Base-by-base conservation (phyloP, 2,113 vertebrate genomes). In the Rhea pennata region DNA sequence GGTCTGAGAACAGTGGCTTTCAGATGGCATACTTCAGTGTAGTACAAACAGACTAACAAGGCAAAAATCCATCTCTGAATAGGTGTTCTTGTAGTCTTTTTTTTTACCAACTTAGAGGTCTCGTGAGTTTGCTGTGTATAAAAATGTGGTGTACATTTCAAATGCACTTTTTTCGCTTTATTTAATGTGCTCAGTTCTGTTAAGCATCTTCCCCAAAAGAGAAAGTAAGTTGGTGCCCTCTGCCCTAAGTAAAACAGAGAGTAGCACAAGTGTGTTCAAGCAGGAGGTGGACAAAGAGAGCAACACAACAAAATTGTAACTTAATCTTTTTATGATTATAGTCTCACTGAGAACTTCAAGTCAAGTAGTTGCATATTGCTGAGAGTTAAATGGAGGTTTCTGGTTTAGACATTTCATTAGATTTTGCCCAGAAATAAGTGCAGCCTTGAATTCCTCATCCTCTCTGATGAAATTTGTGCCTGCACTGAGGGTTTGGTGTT, bases 41-140 rank as follows among this genome's bases (percentile, higher is more conserved):
- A 20, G 16, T 40, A 10, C n/a, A 54, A 69, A 50, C 46, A 73
- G 64, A 33, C 15, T 67, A 67, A 40, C 15, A 33, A 56, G 39
- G 46, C 31, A 51, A 85, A 59, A n/a, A n/a, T 48, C 4, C 3
- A 3, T n/a, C 71, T 78, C 74, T 65, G n/a, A 42, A 3, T 10
- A 67, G 3, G 11, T 72, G 24, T 7, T 77, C 44, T 7, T 53
- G 20, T 44, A 48, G 15, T 72, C 72, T 5, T 26, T 54, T 58
- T 33, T n/a, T n/a, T n/a, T n/a, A 56, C 12, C 9, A 58, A 22
- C n/a, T 23, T 62, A 0, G 0, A 85, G 9, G 33, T 27, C 5
- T 12, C 39, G 33, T 69, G 20, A 66, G n/a, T 29, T 58, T 33
- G 56, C 51, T 3, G 20, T 3, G 1, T 21, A 3, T 76, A 75